Percentiles rank a stretch among this genome's conserved stretches.
Conservation (phyloP, 23 tunicate species). For the Styela clava region DNA sequence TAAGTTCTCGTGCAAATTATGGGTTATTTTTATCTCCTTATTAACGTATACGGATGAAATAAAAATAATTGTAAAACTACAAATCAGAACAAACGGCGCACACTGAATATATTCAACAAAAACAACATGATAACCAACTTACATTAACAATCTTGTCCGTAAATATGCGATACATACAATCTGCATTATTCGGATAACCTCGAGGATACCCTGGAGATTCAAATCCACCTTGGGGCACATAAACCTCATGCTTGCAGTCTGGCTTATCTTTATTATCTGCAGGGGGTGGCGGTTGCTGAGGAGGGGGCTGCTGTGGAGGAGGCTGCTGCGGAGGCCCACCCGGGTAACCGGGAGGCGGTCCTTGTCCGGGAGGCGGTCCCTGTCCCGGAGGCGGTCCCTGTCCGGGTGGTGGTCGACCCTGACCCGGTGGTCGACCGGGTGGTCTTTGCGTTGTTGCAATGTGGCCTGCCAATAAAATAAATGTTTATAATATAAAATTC, state of each 20-base stretch:
- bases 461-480: too few relatives aligned
- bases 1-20: too few relatives aligned
- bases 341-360: background rate
- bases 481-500: too few relatives aligned
- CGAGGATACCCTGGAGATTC: slow-evolving; percentile 34
- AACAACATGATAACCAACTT: background rate
- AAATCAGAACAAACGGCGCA: too few relatives aligned
- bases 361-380: background rate
- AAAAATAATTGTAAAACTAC: too few relatives aligned
- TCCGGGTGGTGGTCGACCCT: background rate
- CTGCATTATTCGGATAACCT: background rate
- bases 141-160: slow-evolving; percentile 21
- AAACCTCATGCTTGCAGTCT: slow-evolving; percentile 44
- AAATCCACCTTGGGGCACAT: slow-evolving; percentile 43
- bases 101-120: too few relatives aligned
- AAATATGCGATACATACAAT: slow-evolving; percentile 14
- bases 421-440: slow-evolving; percentile 1
- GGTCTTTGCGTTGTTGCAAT: background rate
- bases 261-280: background rate
- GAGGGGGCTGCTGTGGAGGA: slow-evolving; percentile 6
- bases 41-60: too few relatives aligned
- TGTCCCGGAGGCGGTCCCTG: background rate
- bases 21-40: too few relatives aligned
- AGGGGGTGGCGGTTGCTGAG: slow-evolving; percentile 28
- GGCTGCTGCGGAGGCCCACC: background rate